These are phyloP conservation scores for Mormyrus lacerda DNA, from an alignment of 2,113 vertebrate species.

Conservation along the genomic window DNA sequence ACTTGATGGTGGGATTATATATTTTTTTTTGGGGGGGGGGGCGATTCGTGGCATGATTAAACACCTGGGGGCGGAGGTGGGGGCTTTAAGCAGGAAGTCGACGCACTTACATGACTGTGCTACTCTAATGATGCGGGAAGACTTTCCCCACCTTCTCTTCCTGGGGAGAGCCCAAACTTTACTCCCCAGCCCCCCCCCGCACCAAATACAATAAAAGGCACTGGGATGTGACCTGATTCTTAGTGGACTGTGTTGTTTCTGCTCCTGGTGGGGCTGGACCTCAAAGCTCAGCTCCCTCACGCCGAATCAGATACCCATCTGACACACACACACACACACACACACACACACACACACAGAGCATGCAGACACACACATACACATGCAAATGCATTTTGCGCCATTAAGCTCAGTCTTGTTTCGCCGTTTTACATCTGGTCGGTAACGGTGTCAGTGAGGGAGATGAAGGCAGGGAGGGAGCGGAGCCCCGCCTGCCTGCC, in stretches of 20 bases:
- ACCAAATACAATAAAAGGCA: not conserved
- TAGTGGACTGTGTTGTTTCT: not conserved
- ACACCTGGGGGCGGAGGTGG: not conserved
- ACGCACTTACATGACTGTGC: not conserved
- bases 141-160: not conserved
- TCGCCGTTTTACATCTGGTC: not conserved
- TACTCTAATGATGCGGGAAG: not conserved
- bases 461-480: not conserved
- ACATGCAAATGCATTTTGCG: not conserved
- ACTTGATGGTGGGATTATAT: not conserved
- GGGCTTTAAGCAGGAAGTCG: not conserved
- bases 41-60: not conserved
- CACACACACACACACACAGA: too few species aligned
- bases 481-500: conserved; percentile 9
- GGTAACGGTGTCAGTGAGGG: conserved; percentile 22
- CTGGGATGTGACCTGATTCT: not conserved
- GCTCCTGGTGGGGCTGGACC: not conserved
- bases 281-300: not conserved
- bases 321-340: too few species aligned
- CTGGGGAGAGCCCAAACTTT: not conserved
- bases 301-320: not conserved
- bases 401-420: not conserved
- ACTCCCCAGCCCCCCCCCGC: not conserved
- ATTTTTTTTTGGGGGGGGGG: not conserved
- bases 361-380: too few species aligned